Conservation (phyloP, 2,888 invertebrate species). For the Seira ritae region DNA sequence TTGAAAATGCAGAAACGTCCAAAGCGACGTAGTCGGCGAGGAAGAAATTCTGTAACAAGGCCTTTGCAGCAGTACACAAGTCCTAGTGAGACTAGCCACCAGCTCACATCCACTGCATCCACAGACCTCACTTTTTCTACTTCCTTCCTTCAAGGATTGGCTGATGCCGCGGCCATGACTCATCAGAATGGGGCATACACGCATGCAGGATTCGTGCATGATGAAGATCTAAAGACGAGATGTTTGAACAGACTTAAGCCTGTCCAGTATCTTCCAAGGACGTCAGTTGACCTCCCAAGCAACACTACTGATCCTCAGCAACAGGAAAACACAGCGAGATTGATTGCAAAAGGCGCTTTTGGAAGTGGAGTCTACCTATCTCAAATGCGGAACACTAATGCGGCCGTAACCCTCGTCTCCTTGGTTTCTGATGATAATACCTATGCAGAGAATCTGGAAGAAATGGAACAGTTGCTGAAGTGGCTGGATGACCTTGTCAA, state of each 20-base stretch:
- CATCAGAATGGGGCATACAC: conserved; percentile 78
- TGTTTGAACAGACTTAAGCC: conserved; percentile 77
- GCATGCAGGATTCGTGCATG: conserved; percentile 77
- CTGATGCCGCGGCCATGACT: conserved; percentile 47
- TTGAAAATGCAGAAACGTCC: conserved; percentile 76
- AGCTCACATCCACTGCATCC: conserved; percentile 42
- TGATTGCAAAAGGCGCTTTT: conserved; percentile 86
- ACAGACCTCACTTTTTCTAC: conserved; percentile 58
- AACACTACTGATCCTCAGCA: conserved; percentile 12
- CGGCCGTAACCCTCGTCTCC: conserved; percentile 63
- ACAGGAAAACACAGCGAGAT: conserved; percentile 78
- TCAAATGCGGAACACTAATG: conserved; percentile 57
- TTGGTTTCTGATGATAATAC: conserved; percentile 23
- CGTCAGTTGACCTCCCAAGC: conserved; percentile 80
- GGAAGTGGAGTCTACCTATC: conserved; percentile 76
- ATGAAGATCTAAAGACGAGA: conserved; percentile 81
- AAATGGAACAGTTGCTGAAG: conserved; percentile 53
- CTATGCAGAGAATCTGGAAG: conserved; percentile 40
- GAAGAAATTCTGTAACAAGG: conserved; percentile 38
- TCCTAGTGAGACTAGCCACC: conserved; percentile 57
- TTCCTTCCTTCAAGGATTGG: conserved; percentile 52
- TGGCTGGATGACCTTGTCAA: conserved; percentile 85
- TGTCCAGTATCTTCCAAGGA: conserved; percentile 85
- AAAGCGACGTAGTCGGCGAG: conserved; percentile 76
- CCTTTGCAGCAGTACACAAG: conserved; percentile 58